Evolutionary conservation across 2,888 invertebrate species (phyloP).

Genomic region (Chrysomela aeneicollis): DNA sequence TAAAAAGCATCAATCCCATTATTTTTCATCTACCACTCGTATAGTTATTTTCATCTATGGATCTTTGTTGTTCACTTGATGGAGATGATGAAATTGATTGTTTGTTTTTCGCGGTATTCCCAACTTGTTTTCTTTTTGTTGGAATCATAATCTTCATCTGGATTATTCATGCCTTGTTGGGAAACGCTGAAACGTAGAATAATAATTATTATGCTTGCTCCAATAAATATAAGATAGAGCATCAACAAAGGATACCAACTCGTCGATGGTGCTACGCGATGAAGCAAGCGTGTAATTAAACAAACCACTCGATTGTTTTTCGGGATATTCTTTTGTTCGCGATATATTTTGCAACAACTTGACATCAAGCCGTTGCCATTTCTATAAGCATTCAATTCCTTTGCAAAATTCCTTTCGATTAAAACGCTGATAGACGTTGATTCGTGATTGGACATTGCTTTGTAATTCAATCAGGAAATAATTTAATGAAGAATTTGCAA

Average conservation of each 20-base stretch:
- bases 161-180: background rate
- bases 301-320: conserved; percentile 12
- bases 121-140: background rate
- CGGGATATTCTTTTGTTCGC: conserved; percentile 17
- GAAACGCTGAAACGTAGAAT: background rate
- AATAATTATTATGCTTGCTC: conserved; percentile 19
- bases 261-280: conserved; percentile 1
- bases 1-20: no score
- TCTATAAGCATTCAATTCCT: no score
- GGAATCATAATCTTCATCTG: background rate
- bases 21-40: no score
- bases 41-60: no score
- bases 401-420: no score
- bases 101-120: background rate
- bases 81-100: no score
- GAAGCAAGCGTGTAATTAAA: conserved; percentile 18
- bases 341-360: conserved; percentile 2
- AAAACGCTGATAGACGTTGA: no score
- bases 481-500: no score
- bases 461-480: no score
- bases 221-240: conserved; percentile 12
- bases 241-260: conserved; percentile 23
- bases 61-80: no score
- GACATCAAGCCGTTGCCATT: background rate
- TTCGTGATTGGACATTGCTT: no score